phyloP scores from a whole-genome alignment of 2,888 invertebrate species.

The Megamerina dolium region DNA sequence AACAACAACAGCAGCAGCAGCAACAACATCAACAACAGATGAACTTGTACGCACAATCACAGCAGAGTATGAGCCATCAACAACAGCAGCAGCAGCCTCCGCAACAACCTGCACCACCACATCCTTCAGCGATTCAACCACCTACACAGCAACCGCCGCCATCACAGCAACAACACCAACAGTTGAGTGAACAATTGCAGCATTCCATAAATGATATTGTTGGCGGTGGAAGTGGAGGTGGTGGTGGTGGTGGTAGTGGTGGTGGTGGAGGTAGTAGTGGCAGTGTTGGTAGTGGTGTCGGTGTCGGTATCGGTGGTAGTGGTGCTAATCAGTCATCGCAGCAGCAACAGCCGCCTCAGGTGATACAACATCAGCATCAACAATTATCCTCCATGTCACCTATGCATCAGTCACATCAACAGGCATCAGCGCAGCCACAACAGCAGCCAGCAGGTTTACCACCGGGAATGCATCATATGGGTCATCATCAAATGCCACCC shows the following conservation, averaged over 20 bases:
- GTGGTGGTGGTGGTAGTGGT: too few species aligned
- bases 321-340: slow-evolving; percentile 32
- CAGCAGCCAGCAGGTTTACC: slow-evolving; percentile 17
- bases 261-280: too few species aligned
- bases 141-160: slow-evolving; percentile 21
- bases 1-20: slow-evolving; percentile 31
- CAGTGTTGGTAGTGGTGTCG: too few species aligned
- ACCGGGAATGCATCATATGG: slow-evolving; percentile 23
- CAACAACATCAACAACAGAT: slow-evolving; percentile 27
- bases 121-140: slow-evolving; percentile 14
- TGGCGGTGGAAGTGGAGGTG: slow-evolving; percentile 39
- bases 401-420: slow-evolving; percentile 26
- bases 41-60: slow-evolving; percentile 21
- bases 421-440: slow-evolving; percentile 19
- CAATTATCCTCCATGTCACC: slow-evolving; percentile 20
- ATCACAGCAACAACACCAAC: slow-evolving; percentile 46
- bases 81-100: slow-evolving; percentile 27
- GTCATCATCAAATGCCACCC: slow-evolving; percentile 33
- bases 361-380: slow-evolving; percentile 36
- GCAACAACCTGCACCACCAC: slow-evolving; percentile 39
- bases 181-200: slow-evolving; percentile 47
- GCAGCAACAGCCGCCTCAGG: slow-evolving; percentile 12
- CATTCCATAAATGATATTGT: slow-evolving; percentile 50
- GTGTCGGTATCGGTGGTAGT: too few species aligned
- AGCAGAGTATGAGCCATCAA: slow-evolving; percentile 25